Percentiles rank a stretch among this genome's conserved stretches.
These are phyloP conservation scores for Seira ritae DNA, from an alignment of 2,888 invertebrate species.

Conservation along the genomic window DNA sequence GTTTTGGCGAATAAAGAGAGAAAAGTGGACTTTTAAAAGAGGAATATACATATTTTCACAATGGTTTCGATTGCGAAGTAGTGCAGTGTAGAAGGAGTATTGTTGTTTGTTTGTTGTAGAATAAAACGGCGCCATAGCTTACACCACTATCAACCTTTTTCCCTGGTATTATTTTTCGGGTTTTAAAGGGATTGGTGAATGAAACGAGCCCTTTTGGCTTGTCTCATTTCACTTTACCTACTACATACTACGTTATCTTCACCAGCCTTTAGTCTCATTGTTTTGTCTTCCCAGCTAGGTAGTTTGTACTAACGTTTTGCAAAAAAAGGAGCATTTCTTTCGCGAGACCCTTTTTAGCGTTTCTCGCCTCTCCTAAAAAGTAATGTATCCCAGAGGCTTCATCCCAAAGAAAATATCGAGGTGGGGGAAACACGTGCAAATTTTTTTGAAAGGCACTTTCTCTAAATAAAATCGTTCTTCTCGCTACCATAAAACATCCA, in stretches of 20 bases:
- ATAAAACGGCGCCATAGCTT: no score
- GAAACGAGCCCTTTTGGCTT: background rate
- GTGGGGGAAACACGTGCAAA: background rate
- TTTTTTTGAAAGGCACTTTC: background rate
- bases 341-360: background rate
- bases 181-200: background rate
- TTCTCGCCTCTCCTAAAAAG: background rate
- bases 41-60: background rate
- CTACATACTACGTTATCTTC: no score
- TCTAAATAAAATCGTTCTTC: background rate
- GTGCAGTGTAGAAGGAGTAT: no score
- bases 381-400: slow-evolving; percentile 4
- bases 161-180: background rate
- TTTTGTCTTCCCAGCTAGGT: background rate
- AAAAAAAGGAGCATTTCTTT: background rate
- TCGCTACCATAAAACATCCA: background rate
- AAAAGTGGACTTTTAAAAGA: background rate
- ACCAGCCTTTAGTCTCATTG: background rate
- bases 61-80: background rate
- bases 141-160: background rate
- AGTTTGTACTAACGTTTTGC: background rate
- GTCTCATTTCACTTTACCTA: background rate
- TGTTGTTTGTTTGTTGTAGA: no score
- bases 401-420: background rate
- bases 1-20: slow-evolving; percentile 1